Conservation (phyloP, 2,113 vertebrate genomes). For the Mystacornis crossleyi region DNA sequence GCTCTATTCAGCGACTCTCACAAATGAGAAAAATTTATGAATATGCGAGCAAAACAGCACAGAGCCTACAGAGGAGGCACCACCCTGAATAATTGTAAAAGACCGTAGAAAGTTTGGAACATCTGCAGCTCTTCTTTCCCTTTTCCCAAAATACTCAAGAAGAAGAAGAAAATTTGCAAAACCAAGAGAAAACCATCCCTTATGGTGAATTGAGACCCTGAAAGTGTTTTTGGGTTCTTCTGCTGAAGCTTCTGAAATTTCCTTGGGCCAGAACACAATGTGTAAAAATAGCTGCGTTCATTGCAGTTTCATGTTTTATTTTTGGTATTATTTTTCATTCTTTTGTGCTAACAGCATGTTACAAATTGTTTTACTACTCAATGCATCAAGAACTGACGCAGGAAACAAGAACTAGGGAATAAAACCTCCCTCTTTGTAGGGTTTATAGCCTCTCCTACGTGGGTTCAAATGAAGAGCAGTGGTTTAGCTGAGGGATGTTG, state of each 20-base stretch:
- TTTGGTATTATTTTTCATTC: constrained; percentile 59
- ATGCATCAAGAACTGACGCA: constrained; percentile 28
- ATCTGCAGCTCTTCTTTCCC: neutral
- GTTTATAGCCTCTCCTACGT: neutral
- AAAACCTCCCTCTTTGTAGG: neutral
- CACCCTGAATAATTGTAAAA: constrained; percentile 19
- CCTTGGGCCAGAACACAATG: constrained; percentile 23
- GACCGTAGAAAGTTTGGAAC: neutral
- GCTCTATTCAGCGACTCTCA: constrained; percentile 74
- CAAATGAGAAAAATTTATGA: constrained; percentile 83
- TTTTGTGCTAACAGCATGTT: constrained; percentile 50
- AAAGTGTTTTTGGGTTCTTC: neutral
- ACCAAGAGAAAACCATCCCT: neutral
- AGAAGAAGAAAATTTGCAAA: neutral
- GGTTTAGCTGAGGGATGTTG: neutral
- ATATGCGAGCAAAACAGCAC: constrained; percentile 52
- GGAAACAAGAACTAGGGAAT: constrained; percentile 30
- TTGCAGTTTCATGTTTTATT: constrained; percentile 56
- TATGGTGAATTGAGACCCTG: neutral
- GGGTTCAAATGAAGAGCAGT: neutral
- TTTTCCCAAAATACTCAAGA: neutral
- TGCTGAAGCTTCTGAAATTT: constrained; percentile 38
- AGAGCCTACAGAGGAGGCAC: constrained; percentile 33
- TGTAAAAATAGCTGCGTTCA: constrained; percentile 51
- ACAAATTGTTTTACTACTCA: constrained; percentile 58